Evolutionary conservation across 1,140 invertebrate genomes (phyloP), one percentile per base, ranked within the genome.

Genomic region (Batillaria attramentaria): DNA sequence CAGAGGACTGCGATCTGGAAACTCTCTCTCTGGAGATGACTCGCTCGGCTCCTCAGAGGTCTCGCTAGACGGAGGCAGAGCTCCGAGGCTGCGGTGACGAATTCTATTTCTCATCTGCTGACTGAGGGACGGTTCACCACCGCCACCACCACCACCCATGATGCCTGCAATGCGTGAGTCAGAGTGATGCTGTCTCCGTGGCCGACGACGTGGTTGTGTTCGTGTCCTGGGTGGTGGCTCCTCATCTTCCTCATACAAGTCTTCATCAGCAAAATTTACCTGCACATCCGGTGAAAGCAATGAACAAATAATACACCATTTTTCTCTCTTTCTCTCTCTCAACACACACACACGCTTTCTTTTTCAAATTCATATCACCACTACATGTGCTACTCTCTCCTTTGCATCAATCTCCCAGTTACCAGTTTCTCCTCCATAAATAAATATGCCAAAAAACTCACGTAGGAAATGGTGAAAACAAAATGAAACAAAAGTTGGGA

Each of bases 91-190:
- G 60, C 72, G 79, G 41, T 83, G 82, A 24, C 82, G 77, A 24
- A 50, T 66, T 18, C 42, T 66, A 46, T 50, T 70, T 39, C 39
- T 28, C 6, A 24, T 37, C 18, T 10, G 42, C 3, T 42, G 62
- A 10, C 77, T 69, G 31, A 54, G 37, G 18, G n/a, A 35, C 2
- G 8, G 10, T 20, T 62, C 62, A 4, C 42, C 60, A 13, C 60
- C 46, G 20, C 79, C 62, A 4, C 42, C 60, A 13, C 60, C 46
- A 20, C 79, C 68, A 0, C 77, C 77, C 33, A 81, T 33, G 13
- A 86, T 50, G 31, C 77, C 76, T 43, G 85, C 72, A 16, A 87
- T 69, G 70, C 85, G 78, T 13, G 84, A 83, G 76, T 88, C 87
- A 4, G 87, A 72, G 75, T 39, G 35, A 8, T 68, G 31, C 28